A percentile compares a stretch with the other conserved stretches of the same genome.
These are phyloP conservation scores for Pachyramphus minor DNA, from an alignment of 2,113 vertebrate genomes.

Conservation along the genomic window DNA sequence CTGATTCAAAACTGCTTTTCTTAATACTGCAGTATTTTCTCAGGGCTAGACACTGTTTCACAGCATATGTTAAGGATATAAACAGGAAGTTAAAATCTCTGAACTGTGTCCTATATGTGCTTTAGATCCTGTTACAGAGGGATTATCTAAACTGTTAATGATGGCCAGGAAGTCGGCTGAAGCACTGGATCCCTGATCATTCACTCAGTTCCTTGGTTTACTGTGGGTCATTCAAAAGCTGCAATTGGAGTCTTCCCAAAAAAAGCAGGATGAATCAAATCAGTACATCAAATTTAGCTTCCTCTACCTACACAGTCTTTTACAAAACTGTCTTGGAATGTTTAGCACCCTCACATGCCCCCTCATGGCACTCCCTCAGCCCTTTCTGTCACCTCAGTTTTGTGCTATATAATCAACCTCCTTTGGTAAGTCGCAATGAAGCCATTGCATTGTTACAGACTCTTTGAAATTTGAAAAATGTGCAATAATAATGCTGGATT, in stretches of 20 bases:
- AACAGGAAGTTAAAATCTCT: background rate
- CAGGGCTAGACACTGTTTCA: background rate
- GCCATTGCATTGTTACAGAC: background rate
- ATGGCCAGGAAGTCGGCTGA: background rate
- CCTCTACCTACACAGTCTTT: background rate
- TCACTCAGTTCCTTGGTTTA: background rate
- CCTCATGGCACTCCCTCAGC: background rate
- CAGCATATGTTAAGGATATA: background rate
- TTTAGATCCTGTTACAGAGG: fast-evolving
- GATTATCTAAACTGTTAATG: background rate
- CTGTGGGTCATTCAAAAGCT: background rate
- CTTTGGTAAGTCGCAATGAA: background rate
- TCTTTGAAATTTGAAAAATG: background rate
- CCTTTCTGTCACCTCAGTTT: background rate
- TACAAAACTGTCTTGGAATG: background rate
- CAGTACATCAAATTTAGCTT: background rate
- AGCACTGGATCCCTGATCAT: background rate
- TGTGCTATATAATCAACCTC: background rate
- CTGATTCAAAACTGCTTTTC: background rate
- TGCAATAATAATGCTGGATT: too few relatives aligned
- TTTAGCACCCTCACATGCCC: background rate
- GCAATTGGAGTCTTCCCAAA: background rate
- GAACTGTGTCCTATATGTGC: background rate
- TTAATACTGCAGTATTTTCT: background rate
- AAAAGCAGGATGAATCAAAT: background rate